These are phyloP conservation scores for Lycodopsis pacificus DNA, from an alignment of 2,797 vertebrate species.

Conservation along the genomic window DNA sequence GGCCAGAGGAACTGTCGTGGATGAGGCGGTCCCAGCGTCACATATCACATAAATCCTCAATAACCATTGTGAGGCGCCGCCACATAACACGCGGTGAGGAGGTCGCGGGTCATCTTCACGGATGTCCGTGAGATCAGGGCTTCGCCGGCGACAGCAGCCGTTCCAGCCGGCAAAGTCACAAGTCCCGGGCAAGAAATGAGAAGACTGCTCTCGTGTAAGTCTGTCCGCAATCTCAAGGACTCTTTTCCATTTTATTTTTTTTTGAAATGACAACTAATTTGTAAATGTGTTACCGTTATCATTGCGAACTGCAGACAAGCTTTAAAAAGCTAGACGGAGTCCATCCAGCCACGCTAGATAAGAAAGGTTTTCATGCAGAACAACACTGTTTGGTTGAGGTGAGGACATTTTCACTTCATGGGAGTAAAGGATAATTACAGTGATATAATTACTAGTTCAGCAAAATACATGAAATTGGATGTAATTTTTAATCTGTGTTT, in stretches of 20 bases:
- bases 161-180: background rate
- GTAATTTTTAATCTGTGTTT: background rate
- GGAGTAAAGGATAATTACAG: slow-evolving; percentile 6
- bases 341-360: background rate
- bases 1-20: too few species aligned
- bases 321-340: background rate
- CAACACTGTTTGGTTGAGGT: background rate
- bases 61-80: background rate
- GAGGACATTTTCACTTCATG: slow-evolving; percentile 8
- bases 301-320: too few species aligned
- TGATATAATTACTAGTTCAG: slow-evolving; percentile 10
- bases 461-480: slow-evolving; percentile 18
- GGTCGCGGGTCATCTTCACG: background rate
- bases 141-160: background rate
- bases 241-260: background rate
- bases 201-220: background rate
- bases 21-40: too few species aligned
- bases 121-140: too few species aligned
- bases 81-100: background rate
- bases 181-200: too few species aligned
- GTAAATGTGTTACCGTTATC: background rate
- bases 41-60: background rate
- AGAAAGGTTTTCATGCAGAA: too few species aligned
- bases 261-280: background rate
- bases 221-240: background rate